Base-by-base conservation (phyloP, 2,888 invertebrate genomes). In the Linyphia triangularis region DNA sequence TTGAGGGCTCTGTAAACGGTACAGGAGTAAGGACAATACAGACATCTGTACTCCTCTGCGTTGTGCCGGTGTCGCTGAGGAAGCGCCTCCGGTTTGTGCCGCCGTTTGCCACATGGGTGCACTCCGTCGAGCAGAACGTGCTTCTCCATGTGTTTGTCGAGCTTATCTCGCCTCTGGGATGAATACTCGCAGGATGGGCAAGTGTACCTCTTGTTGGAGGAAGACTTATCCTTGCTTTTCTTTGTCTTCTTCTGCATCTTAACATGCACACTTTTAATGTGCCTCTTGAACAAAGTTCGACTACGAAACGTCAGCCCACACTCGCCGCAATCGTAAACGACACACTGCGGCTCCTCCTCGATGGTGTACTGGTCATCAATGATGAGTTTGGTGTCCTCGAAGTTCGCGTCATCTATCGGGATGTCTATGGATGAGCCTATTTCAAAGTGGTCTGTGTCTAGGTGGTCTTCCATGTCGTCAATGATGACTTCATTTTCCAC, bases 1-100 rank as follows among this genome's bases (percentile, higher is more conserved):
- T 94, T 93, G 89, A 94, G 94, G 1, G 94, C 94, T 90, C 94
- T 94, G 91, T 94, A 94, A 89, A 94, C 94, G 24, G 94, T 94
- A 91, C 94, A 94, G 1, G 93, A 93, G 90, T 94, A 94, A 1
- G 94, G 93, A 91, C 94, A 94, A 84, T 93, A 91, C 26, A 93
- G 93, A 91, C 94, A 94, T 33, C 93, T 92, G 90, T 94, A 94
- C 91, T 94, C 94, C 90, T 94, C 94, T 59, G 94, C 92, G 75
- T 94, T 91, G 67, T 91, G 91, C 16, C 91, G 84, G 86, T 91
- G 91, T 91, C 94, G 93, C 91, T 93, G 93, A 43, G 93, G 92
- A 65, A 93, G 92, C 59, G 93, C 91, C 24, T 90, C 90, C 28
- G 90, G 90, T 26, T 89, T 89, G 75, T 92, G 92, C 9, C 93